Evolutionary conservation across 2,888 invertebrate species (phyloP).

Genomic region (Aphodius sticticus): DNA sequence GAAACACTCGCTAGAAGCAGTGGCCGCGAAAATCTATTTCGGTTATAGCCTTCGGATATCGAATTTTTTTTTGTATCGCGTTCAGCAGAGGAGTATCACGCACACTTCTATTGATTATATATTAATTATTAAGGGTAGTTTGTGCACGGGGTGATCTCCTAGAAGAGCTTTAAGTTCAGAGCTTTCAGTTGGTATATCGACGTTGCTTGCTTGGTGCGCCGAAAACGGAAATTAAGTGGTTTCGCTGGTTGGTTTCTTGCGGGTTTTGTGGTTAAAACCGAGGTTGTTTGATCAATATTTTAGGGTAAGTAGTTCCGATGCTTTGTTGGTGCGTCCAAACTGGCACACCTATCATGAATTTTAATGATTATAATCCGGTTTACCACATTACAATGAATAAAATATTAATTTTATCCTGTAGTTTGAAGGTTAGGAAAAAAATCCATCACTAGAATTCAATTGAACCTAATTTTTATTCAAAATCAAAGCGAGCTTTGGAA

Average conservation of each 20-base stretch:
- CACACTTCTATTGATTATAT: slow-evolving; percentile 19
- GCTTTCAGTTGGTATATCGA: background rate
- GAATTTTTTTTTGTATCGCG: slow-evolving; percentile 10
- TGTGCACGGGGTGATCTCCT: background rate
- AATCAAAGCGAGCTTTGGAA: no score
- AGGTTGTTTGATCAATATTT: background rate
- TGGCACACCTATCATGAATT: background rate
- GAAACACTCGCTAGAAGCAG: background rate
- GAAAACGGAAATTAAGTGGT: background rate
- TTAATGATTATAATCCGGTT: background rate
- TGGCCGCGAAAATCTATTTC: background rate
- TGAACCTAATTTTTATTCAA: no score
- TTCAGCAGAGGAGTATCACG: background rate
- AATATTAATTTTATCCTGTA: no score
- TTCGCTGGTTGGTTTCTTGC: background rate
- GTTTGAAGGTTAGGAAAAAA: no score
- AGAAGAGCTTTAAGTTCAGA: background rate
- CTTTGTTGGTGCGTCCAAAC: background rate
- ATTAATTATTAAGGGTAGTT: slow-evolving; percentile 15
- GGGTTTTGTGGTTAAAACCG: background rate
- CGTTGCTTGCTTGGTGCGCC: background rate
- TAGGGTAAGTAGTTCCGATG: background rate
- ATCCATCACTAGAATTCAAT: no score
- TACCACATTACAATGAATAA: no score
- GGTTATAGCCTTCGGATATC: background rate